A percentile compares a stretch with the other conserved stretches of the same genome.
phyloP scores from a whole-genome alignment of 2,797 vertebrate species.

The Cirrhinus mrigala region DNA sequence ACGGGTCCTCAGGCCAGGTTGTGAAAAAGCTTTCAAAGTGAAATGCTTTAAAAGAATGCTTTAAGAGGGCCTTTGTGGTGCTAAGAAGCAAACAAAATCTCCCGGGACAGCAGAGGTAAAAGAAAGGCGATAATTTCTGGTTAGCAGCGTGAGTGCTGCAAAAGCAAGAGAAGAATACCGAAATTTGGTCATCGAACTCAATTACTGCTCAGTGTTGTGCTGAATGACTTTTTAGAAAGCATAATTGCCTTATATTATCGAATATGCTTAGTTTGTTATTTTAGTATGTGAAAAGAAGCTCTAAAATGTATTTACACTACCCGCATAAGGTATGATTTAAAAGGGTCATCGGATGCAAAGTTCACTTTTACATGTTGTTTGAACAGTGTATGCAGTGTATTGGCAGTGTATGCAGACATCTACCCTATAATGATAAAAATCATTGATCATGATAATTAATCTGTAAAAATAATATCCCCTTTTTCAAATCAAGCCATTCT shows the following conservation, averaged over 20 bases:
- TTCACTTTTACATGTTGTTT: too few relatives aligned
- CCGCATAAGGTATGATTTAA: too few relatives aligned
- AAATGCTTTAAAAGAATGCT: constrained; percentile 31
- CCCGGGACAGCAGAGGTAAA: constrained; percentile 13
- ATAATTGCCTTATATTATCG: too few relatives aligned
- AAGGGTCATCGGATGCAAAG: too few relatives aligned
- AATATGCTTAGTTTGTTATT: neutral
- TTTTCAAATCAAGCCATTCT: too few relatives aligned
- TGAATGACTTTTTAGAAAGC: neutral
- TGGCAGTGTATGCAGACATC: too few relatives aligned
- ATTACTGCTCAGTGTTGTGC: neutral
- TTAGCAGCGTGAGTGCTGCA: neutral
- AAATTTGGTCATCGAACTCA: neutral
- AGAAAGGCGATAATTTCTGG: neutral
- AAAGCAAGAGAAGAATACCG: neutral
- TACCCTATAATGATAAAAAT: too few relatives aligned
- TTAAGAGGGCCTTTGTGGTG: constrained; percentile 28
- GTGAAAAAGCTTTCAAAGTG: constrained; percentile 47
- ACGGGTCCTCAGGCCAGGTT: neutral
- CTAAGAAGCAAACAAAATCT: constrained; percentile 22
- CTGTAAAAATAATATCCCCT: too few relatives aligned
- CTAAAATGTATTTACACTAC: too few relatives aligned
- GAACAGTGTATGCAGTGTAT: too few relatives aligned
- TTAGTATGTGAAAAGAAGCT: neutral
- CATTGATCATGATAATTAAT: too few relatives aligned